phyloP scores from a whole-genome alignment of 2,113 vertebrate species.

The Cyanoliseus patagonus region DNA sequence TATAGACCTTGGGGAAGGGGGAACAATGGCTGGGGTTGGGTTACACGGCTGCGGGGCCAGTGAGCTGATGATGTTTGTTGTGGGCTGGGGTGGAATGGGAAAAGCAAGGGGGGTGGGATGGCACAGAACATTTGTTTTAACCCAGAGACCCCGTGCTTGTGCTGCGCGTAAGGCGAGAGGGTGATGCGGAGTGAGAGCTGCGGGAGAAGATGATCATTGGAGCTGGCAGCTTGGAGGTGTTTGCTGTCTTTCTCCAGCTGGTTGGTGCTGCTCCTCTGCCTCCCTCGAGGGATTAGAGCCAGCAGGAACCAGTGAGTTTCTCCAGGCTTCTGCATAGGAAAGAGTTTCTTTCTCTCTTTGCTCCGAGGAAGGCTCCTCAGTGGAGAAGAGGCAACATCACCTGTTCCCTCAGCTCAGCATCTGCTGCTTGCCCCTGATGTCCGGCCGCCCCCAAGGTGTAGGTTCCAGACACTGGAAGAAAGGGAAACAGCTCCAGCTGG shows the following conservation, averaged over 20 bases:
- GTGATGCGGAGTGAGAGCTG: background rate
- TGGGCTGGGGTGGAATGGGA: constrained; percentile 56
- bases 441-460: constrained; percentile 25
- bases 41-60: constrained; percentile 72
- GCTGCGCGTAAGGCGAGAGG: background rate
- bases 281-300: background rate
- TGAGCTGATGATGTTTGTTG: constrained; percentile 58
- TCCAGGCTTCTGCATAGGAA: background rate
- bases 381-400: background rate
- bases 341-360: constrained; percentile 4
- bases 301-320: constrained; percentile 6
- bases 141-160: constrained; percentile 14
- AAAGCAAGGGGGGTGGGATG: constrained; percentile 31
- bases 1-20: constrained; percentile 62
- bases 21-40: constrained; percentile 72
- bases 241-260: background rate
- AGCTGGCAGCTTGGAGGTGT: constrained; percentile 16
- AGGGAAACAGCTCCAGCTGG: constrained; percentile 40
- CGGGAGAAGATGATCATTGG: background rate
- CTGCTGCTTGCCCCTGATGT: constrained; percentile 31
- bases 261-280: background rate
- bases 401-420: background rate
- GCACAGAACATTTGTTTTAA: constrained; percentile 64
- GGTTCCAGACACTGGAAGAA: constrained; percentile 10
- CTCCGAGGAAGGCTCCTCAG: background rate